Percentiles rank a stretch among this genome's conserved stretches.
These are phyloP conservation scores for Pseudoips prasinana DNA, from an alignment of 2,888 invertebrate genomes.

Conservation along the genomic window DNA sequence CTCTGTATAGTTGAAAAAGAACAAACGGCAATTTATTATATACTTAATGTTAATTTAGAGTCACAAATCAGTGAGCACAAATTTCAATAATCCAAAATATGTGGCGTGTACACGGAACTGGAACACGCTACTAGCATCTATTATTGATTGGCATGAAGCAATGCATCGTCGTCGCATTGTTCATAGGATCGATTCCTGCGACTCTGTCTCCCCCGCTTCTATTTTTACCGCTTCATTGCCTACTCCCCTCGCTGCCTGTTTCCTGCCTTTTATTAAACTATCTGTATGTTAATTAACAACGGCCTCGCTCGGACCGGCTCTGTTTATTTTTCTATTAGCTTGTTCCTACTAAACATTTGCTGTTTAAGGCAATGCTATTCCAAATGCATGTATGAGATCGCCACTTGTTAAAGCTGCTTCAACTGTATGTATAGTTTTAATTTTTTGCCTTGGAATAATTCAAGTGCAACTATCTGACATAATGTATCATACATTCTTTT, in stretches of 20 bases:
- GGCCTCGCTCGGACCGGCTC: conserved; percentile 62
- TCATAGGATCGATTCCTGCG: conserved; percentile 70
- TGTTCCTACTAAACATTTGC: conserved; percentile 56
- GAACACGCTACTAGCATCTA: conserved; percentile 41
- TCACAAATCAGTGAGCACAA: conserved; percentile 12
- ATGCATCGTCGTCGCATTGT: conserved; percentile 66
- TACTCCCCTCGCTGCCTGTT: conserved; percentile 76
- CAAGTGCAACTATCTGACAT: conserved; percentile 30
- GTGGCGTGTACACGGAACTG: conserved; percentile 21
- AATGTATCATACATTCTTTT: conserved; percentile 32
- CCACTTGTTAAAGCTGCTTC: conserved; percentile 31
- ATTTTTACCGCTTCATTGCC: conserved; percentile 82
- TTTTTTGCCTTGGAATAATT: not conserved
- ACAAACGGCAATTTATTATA: too few relatives aligned
- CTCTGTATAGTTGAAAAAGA: too few relatives aligned
- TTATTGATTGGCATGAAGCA: conserved; percentile 69
- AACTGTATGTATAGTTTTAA: conserved; percentile 22
- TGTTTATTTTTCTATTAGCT: conserved; percentile 75
- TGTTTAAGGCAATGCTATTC: conserved; percentile 51
- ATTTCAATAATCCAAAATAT: conserved; percentile 20
- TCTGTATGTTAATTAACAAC: conserved; percentile 81
- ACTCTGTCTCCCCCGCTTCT: conserved; percentile 72
- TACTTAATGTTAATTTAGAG: conserved; percentile 1
- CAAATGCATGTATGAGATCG: conserved; percentile 26
- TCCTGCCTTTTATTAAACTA: conserved; percentile 82